Conservation (phyloP, 2,113 vertebrate species). For the Ivindomyrus marchei region DNA sequence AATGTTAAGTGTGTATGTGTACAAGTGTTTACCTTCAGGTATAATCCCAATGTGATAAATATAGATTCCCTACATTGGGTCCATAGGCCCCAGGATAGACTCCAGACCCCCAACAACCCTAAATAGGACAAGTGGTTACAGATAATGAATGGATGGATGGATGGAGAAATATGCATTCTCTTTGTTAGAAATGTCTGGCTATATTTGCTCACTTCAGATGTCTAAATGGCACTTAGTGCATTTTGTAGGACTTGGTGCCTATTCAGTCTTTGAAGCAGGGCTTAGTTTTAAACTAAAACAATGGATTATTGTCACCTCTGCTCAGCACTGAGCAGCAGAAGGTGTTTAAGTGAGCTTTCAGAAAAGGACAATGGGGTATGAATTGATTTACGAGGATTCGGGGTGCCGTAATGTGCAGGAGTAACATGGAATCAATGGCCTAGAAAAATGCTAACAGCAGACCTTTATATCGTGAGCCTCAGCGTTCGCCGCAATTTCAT, state of each 20-base stretch:
- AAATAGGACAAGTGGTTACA: not conserved
- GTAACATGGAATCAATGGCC: slow-evolving; percentile 76
- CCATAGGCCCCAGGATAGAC: not conserved
- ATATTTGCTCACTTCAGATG: slow-evolving; percentile 26
- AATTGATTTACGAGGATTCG: slow-evolving; percentile 70
- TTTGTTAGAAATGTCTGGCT: slow-evolving; percentile 30
- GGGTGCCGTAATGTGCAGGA: slow-evolving; percentile 67
- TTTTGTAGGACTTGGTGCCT: slow-evolving; percentile 46
- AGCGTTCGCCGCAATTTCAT: slow-evolving; percentile 65
- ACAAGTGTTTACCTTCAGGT: not conserved
- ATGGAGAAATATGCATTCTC: not conserved
- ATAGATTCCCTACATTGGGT: not conserved
- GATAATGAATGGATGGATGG: not conserved
- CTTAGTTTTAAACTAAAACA: slow-evolving; percentile 59
- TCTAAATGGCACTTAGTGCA: slow-evolving; percentile 50
- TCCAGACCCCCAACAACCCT: not conserved
- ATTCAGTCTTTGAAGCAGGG: slow-evolving; percentile 42
- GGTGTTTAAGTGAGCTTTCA: slow-evolving; percentile 54
- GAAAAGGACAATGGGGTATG: slow-evolving; percentile 64
- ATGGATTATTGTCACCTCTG: slow-evolving; percentile 67
- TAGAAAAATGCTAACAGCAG: slow-evolving; percentile 78
- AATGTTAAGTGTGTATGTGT: not conserved
- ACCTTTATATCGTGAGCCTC: slow-evolving; percentile 64
- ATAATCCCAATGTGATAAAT: not conserved
- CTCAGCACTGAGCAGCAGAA: slow-evolving; percentile 54